A percentile compares a stretch with the other conserved stretches of the same genome.
Evolutionary conservation across 2,888 invertebrate genomes (phyloP).

Genomic region (Lamellibrachia columna): DNA sequence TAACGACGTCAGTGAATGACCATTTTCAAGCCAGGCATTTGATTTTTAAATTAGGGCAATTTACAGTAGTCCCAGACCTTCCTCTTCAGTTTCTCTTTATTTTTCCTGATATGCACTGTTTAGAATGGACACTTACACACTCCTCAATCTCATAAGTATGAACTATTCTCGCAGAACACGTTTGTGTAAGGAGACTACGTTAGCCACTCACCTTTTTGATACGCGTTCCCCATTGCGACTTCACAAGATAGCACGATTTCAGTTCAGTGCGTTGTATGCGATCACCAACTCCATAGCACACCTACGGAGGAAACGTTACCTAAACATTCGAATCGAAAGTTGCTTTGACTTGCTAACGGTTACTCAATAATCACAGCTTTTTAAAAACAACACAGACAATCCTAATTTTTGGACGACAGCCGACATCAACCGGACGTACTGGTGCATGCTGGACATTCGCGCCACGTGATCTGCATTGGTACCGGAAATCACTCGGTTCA

Average conservation of each 20-base stretch:
- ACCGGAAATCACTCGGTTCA: not conserved
- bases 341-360: not conserved
- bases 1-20: not conserved
- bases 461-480: not conserved
- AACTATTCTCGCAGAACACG: not conserved
- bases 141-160: not conserved
- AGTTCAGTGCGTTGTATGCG: not conserved
- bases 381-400: not conserved
- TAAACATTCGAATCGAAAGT: not conserved
- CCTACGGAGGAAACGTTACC: not conserved
- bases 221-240: constrained; percentile 7
- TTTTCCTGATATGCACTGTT: not conserved
- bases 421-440: not conserved
- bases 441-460: not conserved
- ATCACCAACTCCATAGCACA: not conserved
- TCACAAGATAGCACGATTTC: not conserved
- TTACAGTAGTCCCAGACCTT: not conserved
- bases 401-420: not conserved
- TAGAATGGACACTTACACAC: not conserved
- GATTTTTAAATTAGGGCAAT: not conserved
- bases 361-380: not conserved
- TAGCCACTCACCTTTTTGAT: not conserved
- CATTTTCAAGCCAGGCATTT: not conserved
- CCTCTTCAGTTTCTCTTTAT: not conserved
- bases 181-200: not conserved